Percentiles rank a stretch among this genome's conserved stretches.
These are phyloP conservation scores for Chromis chromis DNA, from an alignment of 2,797 vertebrate genomes.

Conservation along the genomic window DNA sequence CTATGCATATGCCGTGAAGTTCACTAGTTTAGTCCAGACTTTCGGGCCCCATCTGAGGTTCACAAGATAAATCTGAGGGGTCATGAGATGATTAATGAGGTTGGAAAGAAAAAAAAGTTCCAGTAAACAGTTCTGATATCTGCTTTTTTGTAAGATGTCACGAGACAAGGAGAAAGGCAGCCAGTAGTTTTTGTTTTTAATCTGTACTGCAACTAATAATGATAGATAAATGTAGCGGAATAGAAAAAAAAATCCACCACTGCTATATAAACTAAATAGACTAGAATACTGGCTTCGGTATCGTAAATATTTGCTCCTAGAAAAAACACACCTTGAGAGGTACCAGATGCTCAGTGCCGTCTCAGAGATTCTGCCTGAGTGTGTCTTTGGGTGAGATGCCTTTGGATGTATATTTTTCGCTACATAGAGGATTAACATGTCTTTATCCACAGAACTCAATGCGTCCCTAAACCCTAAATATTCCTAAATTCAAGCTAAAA, in stretches of 20 bases:
- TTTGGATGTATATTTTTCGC: background rate
- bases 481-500: background rate
- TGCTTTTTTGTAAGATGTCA: background rate
- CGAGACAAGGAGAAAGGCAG: background rate
- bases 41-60: background rate
- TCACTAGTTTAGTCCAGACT: background rate
- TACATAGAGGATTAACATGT: background rate
- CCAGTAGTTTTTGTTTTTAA: background rate
- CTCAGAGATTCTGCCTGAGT: background rate
- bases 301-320: no score
- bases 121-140: background rate
- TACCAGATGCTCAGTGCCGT: background rate
- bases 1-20: background rate
- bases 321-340: background rate
- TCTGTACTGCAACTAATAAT: background rate
- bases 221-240: background rate
- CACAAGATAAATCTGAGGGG: background rate
- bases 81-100: background rate
- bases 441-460: background rate
- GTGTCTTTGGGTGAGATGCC: background rate
- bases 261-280: background rate
- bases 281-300: no score
- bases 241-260: background rate
- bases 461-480: background rate
- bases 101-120: constrained; percentile 5